Evolutionary conservation across 2,797 vertebrate species (phyloP), one percentile per base, ranked within the genome.

Genomic region (Paramormyrops hopkinsi): DNA sequence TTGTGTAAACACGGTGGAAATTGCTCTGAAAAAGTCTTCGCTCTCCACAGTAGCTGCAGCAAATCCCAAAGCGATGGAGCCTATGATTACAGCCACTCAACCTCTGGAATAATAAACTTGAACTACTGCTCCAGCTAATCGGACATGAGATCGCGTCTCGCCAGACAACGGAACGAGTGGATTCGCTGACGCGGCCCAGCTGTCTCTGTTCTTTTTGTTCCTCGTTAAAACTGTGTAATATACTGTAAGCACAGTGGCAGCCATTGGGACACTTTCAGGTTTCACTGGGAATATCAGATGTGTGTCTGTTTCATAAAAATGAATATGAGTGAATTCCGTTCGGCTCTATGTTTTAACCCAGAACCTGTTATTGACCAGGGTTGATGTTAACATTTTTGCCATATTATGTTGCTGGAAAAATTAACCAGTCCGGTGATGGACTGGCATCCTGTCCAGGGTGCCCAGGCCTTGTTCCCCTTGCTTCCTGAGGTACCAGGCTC

Each of bases 1-100:
- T 92, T 92, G 92, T 90, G 88, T 92, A 93, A 93, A 94, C 93
- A 94, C 69, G 29, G 48, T 82, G 84, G 88, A 93, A 93, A 90
- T 89, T 62, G 83, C 89, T 88, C 90, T 90, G 90, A 92, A 93
- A 92, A 93, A 92, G 56, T 90, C 91, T 90, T 88, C 29, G 73
- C 89, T 90, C 85, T 56, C 14, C 91, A 90, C 89, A 91, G 89
- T 91, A 90, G 91, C 91, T 90, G 46, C n/a, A 90, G 62, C 41
- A 87, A 90, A 88, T 91, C 92, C 83, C 91, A 89, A n/a, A 89
- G 91, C 86, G 50, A 65, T 84, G 82, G 88, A 92, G 91, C 90
- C 91, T 92, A 88, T 89, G 90, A 92, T 94, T 91, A 90, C 89
- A 89, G 88, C 89, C 88, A 90, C 89, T 91, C 88, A 90, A 91